Evolutionary conservation across 2,113 vertebrate species (phyloP).

Genomic region (Cinclus mexicanus): DNA sequence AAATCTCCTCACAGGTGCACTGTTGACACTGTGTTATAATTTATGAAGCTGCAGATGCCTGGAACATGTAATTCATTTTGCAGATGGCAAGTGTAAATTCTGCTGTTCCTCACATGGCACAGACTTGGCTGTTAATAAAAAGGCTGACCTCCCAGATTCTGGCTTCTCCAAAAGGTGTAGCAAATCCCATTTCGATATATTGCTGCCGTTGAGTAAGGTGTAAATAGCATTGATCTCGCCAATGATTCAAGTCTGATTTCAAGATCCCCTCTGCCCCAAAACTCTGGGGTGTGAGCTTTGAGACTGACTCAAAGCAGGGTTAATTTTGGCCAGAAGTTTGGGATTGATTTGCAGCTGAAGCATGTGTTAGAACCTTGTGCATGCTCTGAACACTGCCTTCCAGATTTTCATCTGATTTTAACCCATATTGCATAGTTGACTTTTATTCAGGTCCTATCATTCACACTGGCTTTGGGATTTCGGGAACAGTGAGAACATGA

Average conservation of each 20-base stretch:
- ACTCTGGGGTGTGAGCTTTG: background rate
- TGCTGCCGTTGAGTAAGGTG: background rate
- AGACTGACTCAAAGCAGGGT: background rate
- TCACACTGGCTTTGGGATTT: background rate
- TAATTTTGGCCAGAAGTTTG: background rate
- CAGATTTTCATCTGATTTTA: background rate
- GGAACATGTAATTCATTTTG: conserved; percentile 40
- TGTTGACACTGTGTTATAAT: conserved; percentile 50
- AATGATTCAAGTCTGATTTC: background rate
- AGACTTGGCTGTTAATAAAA: conserved; percentile 7
- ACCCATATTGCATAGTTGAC: background rate
- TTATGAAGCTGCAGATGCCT: conserved; percentile 45
- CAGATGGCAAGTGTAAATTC: conserved; percentile 48
- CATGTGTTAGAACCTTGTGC: fast-evolving
- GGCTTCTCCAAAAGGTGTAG: background rate
- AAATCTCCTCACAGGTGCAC: conserved; percentile 42
- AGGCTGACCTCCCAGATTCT: background rate
- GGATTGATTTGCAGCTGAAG: background rate
- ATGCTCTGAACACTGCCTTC: background rate
- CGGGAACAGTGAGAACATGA: background rate
- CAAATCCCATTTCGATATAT: background rate
- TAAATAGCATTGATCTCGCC: background rate
- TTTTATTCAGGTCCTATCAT: background rate
- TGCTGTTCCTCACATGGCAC: conserved; percentile 23
- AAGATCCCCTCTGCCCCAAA: background rate